These are phyloP conservation scores for Lacanobia oleracea DNA, from an alignment of 2,888 invertebrate genomes.

Conservation along the genomic window DNA sequence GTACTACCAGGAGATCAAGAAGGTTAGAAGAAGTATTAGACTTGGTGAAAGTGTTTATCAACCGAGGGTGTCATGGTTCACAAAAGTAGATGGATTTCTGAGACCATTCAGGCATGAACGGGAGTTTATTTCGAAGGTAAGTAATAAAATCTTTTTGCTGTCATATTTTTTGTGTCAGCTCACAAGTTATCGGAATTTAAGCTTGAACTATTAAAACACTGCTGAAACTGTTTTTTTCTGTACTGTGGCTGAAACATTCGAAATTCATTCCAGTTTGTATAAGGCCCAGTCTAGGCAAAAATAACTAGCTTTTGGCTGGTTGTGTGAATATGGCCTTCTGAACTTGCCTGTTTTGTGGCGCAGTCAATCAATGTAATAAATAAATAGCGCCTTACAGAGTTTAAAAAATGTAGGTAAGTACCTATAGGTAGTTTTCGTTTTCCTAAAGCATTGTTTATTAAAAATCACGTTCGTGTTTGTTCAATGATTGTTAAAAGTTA, in stretches of 20 bases:
- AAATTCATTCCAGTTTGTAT: background rate
- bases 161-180: background rate
- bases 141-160: background rate
- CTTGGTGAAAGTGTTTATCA: conserved; percentile 36
- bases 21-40: conserved; percentile 42
- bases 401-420: background rate
- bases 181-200: background rate
- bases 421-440: background rate
- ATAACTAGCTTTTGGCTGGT: background rate
- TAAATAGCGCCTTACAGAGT: background rate
- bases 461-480: background rate
- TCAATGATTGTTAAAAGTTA: background rate
- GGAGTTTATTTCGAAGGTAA: conserved; percentile 38
- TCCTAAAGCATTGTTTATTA: background rate
- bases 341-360: background rate
- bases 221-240: too few species aligned
- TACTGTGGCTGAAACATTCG: too few species aligned
- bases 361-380: background rate
- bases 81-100: conserved; percentile 46
- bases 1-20: conserved; percentile 63
- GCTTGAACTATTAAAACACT: background rate
- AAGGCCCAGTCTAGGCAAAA: background rate
- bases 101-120: conserved; percentile 40
- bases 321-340: background rate
- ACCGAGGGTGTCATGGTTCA: conserved; percentile 55